Percentiles rank a stretch among this genome's conserved stretches.
Evolutionary conservation across 2,888 invertebrate genomes (phyloP).

Genomic region (Sarcophaga carnaria): DNA sequence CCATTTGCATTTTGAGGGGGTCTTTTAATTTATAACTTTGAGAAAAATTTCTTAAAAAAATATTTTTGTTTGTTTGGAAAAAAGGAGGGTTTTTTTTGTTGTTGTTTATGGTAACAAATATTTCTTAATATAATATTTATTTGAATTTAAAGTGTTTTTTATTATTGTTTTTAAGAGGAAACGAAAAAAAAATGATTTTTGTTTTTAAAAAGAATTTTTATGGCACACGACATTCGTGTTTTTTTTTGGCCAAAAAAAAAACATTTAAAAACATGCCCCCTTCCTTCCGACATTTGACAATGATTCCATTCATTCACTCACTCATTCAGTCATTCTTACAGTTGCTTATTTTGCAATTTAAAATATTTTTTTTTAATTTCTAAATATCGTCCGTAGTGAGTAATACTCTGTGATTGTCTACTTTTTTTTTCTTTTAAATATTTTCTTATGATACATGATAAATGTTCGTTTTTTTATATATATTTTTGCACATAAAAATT

Average conservation of each 20-base stretch:
- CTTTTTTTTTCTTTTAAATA: neutral
- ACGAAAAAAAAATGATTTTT: neutral
- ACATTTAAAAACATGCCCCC: conserved; percentile 13
- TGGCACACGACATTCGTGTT: conserved; percentile 60
- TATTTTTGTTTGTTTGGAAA: conserved; percentile 3
- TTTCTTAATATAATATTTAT: conserved; percentile 26
- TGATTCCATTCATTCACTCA: neutral
- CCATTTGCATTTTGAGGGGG: conserved; percentile 40
- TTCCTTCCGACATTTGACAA: neutral
- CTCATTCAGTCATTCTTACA: conserved; percentile 4
- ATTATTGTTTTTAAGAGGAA: neutral
- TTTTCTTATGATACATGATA: conserved; percentile 2
- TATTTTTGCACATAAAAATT: conserved; percentile 4
- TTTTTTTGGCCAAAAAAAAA: conserved; percentile 38
- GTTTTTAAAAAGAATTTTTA: conserved; percentile 46
- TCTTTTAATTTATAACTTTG: conserved; percentile 36
- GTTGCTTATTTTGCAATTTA: neutral
- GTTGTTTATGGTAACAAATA: conserved; percentile 4
- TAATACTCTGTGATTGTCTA: neutral
- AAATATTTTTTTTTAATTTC: neutral
- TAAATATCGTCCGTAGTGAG: neutral
- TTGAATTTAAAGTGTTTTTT: conserved; percentile 2
- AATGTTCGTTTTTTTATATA: conserved; percentile 21
- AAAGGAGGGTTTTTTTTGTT: neutral
- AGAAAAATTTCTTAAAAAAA: neutral